These are phyloP conservation scores for Halcyon senegalensis DNA, from an alignment of 2,113 vertebrate genomes.

Conservation along the genomic window DNA sequence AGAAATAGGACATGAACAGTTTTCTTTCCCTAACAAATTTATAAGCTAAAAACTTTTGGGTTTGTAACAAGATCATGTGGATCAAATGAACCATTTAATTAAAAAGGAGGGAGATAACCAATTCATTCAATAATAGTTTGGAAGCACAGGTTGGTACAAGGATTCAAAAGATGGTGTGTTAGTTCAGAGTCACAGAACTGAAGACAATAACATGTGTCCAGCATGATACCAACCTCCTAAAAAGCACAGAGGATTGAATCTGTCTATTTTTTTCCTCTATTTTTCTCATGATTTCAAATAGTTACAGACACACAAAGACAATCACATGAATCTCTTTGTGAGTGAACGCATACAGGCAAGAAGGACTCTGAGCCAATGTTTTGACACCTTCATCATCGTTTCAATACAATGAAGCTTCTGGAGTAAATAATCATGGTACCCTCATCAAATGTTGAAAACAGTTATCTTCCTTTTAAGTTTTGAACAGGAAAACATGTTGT, in stretches of 20 bases:
- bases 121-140: neutral
- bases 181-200: neutral
- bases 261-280: neutral
- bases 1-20: neutral
- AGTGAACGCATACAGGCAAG: neutral
- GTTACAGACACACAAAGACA: neutral
- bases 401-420: neutral
- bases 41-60: neutral
- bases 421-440: neutral
- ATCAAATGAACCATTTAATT: neutral
- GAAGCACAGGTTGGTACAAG: neutral
- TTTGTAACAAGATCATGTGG: neutral
- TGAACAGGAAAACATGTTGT: neutral
- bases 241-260: neutral
- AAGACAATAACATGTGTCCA: neutral
- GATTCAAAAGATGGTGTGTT: neutral
- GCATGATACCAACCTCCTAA: neutral
- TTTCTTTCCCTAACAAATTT: neutral
- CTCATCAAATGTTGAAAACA: constrained; percentile 4
- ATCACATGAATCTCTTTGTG: neutral
- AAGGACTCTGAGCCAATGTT: neutral
- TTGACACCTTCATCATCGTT: neutral
- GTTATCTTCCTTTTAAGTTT: neutral
- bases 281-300: neutral
- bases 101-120: neutral